Percentiles rank a stretch among this genome's conserved stretches.
phyloP scores from a whole-genome alignment of 2,797 vertebrate species.

The Coregonus ussuriensis region DNA sequence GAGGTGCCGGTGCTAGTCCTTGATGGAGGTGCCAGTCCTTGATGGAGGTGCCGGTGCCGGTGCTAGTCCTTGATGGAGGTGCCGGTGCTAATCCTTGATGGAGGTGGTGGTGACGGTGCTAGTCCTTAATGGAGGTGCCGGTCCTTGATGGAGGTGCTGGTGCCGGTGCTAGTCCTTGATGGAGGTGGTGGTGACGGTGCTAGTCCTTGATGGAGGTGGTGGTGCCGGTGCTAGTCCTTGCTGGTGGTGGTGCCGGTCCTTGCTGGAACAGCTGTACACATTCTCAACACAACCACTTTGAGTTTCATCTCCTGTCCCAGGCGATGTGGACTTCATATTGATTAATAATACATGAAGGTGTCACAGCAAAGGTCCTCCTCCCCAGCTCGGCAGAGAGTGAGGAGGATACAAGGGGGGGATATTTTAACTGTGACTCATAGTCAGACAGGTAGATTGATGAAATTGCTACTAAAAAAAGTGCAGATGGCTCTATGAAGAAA shows the following conservation, averaged over 20 bases:
- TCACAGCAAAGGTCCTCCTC: slow-evolving; percentile 19
- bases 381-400: not conserved
- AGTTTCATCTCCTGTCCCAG: not conserved
- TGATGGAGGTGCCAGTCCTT: no score
- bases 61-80: no score
- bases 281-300: not conserved
- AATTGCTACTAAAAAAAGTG: slow-evolving; percentile 8
- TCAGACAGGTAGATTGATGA: slow-evolving; percentile 27
- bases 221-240: no score
- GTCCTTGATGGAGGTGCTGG: no score
- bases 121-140: no score
- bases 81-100: no score
- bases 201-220: no score
- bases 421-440: not conserved
- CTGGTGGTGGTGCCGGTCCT: not conserved
- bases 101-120: no score
- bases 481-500: slow-evolving; percentile 10
- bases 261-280: not conserved
- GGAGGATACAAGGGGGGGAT: not conserved
- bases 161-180: no score
- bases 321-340: slow-evolving; percentile 9
- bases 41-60: no score
- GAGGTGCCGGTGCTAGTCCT: no score
- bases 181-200: no score
- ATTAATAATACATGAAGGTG: slow-evolving; percentile 29